Conservation (phyloP, 2,888 invertebrate species). For the Nebria brevicollis region DNA sequence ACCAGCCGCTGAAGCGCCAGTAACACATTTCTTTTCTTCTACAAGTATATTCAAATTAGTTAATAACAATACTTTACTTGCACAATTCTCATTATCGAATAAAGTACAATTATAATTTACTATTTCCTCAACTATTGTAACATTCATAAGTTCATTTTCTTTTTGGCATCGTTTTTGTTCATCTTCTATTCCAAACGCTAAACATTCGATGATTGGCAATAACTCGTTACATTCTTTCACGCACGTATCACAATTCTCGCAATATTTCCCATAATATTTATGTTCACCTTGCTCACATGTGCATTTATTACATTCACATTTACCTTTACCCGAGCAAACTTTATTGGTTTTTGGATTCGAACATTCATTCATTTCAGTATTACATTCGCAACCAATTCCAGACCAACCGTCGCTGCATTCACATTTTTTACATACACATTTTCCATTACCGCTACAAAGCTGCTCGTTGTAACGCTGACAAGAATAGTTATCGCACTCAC, state of each 20-base stretch:
- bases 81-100: constrained; percentile 15
- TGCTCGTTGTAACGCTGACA: constrained; percentile 65
- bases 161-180: constrained; percentile 53
- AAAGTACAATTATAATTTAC: neutral
- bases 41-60: neutral
- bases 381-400: constrained; percentile 72
- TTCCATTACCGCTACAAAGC: constrained; percentile 67
- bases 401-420: constrained; percentile 69
- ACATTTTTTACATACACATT: constrained; percentile 73
- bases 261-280: constrained; percentile 65
- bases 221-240: constrained; percentile 73
- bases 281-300: constrained; percentile 20
- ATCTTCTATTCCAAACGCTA: constrained; percentile 63
- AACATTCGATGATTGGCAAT: constrained; percentile 76
- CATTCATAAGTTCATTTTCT: constrained; percentile 56
- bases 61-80: neutral
- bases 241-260: constrained; percentile 76
- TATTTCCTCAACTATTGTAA: constrained; percentile 52
- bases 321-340: constrained; percentile 64
- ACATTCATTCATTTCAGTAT: constrained; percentile 65
- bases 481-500: constrained; percentile 81
- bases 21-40: constrained; percentile 6
- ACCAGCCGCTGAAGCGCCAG: constrained; percentile 15
- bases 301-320: constrained; percentile 74
- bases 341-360: constrained; percentile 63